phyloP scores from a whole-genome alignment of 2,797 vertebrate species.

The Microctenopoma lineatum region DNA sequence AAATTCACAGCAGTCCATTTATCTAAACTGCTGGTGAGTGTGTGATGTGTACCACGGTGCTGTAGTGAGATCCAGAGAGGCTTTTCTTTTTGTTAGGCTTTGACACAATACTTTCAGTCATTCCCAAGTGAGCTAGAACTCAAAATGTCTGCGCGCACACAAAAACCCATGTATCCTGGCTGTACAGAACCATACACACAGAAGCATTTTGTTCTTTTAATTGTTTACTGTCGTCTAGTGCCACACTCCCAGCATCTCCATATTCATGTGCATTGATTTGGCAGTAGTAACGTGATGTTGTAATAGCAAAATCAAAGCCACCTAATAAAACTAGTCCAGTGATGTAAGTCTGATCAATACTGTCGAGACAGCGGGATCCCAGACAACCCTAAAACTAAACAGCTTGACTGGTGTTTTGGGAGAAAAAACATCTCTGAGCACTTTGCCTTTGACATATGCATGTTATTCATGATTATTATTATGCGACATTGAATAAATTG shows the following conservation, averaged over 20 bases:
- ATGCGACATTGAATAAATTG: slow-evolving; percentile 41
- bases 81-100: no score
- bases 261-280: slow-evolving; percentile 69
- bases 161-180: no score
- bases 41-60: no score
- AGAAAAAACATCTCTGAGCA: slow-evolving; percentile 54
- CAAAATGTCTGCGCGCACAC: no score
- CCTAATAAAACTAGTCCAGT: slow-evolving; percentile 60
- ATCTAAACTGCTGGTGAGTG: slow-evolving; percentile 39
- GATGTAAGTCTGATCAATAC: slow-evolving; percentile 74
- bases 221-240: slow-evolving; percentile 9
- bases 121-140: no score
- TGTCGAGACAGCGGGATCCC: slow-evolving; percentile 64
- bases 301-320: slow-evolving; percentile 64
- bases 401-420: slow-evolving; percentile 59
- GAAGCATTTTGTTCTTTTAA: no score
- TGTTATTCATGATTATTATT: slow-evolving; percentile 61
- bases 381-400: slow-evolving; percentile 54
- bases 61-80: no score
- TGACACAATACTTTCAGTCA: no score
- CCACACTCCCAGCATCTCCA: slow-evolving; percentile 42
- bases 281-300: slow-evolving; percentile 59
- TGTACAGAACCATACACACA: no score
- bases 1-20: slow-evolving; percentile 76
- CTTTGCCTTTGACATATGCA: slow-evolving; percentile 43